These are phyloP conservation scores for Gallirallus australis DNA, from an alignment of 2,797 vertebrate species.

Conservation along the genomic window DNA sequence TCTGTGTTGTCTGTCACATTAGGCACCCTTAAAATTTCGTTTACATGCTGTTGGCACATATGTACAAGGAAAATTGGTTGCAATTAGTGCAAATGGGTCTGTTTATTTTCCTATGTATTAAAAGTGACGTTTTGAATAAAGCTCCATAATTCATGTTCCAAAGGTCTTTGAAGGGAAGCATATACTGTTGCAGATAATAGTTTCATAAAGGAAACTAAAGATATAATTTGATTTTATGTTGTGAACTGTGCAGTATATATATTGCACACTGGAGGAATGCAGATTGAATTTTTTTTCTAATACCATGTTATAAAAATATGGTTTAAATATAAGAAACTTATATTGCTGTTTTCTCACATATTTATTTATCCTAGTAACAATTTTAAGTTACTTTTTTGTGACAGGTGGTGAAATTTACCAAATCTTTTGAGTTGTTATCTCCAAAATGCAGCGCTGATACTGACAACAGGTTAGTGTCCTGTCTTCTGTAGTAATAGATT, in stretches of 20 bases:
- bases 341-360: background rate
- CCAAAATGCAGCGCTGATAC: constrained; percentile 97
- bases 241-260: background rate
- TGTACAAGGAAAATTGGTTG: background rate
- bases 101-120: background rate
- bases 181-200: background rate
- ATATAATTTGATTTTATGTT: background rate
- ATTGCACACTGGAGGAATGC: background rate
- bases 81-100: background rate
- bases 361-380: background rate
- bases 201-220: background rate
- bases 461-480: constrained; percentile 89
- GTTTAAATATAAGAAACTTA: background rate
- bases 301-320: background rate
- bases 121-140: background rate
- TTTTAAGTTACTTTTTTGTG: constrained; percentile 27
- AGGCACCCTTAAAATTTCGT: background rate
- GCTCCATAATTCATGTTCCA: background rate
- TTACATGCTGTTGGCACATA: accelerated
- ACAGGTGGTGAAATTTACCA: constrained; percentile 99
- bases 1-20: background rate
- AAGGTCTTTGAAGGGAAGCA: background rate
- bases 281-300: background rate
- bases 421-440: constrained; percentile 96
- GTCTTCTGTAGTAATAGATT: background rate